Evolutionary conservation across 2,797 vertebrate genomes (phyloP).

Genomic region (Lutjanus campechanus): DNA sequence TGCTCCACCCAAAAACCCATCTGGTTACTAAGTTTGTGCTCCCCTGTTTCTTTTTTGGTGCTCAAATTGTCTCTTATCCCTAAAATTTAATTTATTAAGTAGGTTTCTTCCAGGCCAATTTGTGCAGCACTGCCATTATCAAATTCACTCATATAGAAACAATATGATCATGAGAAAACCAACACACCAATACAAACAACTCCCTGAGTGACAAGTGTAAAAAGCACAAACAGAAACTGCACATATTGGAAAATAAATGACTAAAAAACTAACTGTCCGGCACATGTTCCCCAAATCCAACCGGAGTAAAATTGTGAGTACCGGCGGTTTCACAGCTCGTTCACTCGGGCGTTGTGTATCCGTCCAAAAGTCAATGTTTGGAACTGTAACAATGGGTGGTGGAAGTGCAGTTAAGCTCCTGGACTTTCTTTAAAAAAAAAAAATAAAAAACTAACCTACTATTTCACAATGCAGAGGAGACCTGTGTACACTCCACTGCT

Average conservation of each 20-base stretch:
- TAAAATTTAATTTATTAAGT: not conserved
- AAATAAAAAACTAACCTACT: slow-evolving; percentile 14
- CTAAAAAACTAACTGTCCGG: not conserved
- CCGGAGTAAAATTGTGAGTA: not conserved
- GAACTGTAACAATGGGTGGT: slow-evolving; percentile 52
- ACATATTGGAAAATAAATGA: slow-evolving; percentile 1
- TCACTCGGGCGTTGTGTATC: slow-evolving; percentile 32
- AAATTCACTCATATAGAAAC: not conserved
- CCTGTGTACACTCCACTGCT: slow-evolving; percentile 58
- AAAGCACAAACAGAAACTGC: not conserved
- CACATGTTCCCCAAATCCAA: slow-evolving; percentile 34
- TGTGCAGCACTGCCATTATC: not conserved
- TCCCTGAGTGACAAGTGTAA: not conserved
- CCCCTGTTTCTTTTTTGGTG: not conserved
- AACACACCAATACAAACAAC: not conserved
- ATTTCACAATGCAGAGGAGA: slow-evolving; percentile 49
- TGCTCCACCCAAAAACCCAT: not conserved
- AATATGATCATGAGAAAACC: not conserved
- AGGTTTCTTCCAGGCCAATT: not conserved
- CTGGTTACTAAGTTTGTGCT: not conserved
- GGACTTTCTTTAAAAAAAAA: slow-evolving; percentile 34
- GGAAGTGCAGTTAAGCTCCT: slow-evolving; percentile 57
- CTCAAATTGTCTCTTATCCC: not conserved
- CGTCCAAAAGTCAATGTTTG: slow-evolving; percentile 62
- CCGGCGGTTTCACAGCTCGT: slow-evolving; percentile 22